Conservation (phyloP, 2,888 invertebrate genomes). For the Portevinia maculata region DNA sequence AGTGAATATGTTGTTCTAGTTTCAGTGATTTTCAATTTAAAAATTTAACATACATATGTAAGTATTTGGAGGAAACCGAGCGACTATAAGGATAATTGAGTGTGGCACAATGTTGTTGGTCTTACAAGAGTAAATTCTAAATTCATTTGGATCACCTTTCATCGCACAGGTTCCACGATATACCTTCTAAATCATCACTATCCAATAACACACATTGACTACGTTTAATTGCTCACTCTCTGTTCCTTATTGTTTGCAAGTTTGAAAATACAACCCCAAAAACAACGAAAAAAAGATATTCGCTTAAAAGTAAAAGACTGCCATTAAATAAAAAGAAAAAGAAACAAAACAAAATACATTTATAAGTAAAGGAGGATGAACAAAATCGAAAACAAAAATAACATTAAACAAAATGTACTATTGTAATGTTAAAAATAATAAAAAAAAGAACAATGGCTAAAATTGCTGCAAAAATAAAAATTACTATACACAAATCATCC, state of each 20-base stretch:
- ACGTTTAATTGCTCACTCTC: neutral
- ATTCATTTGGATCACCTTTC: neutral
- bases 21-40: conserved; percentile 62
- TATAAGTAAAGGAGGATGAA: conserved; percentile 63
- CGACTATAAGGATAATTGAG: neutral
- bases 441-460: conserved; percentile 61
- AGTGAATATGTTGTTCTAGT: conserved; percentile 67
- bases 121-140: neutral
- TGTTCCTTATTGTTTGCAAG: neutral
- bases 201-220: neutral
- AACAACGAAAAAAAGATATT: conserved; percentile 43
- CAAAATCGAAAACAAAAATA: conserved; percentile 36
- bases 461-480: conserved; percentile 67
- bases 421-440: conserved; percentile 55
- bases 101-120: neutral
- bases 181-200: neutral
- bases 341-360: conserved; percentile 68
- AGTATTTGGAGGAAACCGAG: conserved; percentile 16
- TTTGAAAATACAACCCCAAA: conserved; percentile 23
- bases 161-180: neutral
- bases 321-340: conserved; percentile 67
- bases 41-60: neutral
- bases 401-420: conserved; percentile 55
- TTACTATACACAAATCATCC: conserved; percentile 47
- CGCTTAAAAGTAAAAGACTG: conserved; percentile 72